Evolutionary conservation across 2,113 vertebrate species (phyloP).

Genomic region (Pavo muticus): DNA sequence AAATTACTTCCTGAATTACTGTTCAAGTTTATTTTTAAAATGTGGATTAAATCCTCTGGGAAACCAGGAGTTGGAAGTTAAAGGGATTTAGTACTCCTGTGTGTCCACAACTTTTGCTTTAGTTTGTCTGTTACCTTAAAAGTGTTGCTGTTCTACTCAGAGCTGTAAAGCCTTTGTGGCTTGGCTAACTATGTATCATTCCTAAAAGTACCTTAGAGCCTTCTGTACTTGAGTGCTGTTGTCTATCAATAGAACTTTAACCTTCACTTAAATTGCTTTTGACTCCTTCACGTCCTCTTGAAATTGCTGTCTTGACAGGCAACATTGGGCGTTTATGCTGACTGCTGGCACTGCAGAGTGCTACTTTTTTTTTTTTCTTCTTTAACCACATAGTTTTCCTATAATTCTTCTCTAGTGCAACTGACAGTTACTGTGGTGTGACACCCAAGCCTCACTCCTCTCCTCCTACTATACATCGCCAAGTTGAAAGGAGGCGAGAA

Average conservation of each 20-base stretch:
- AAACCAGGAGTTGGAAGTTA: background rate
- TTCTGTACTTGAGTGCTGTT: background rate
- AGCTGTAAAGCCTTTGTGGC: background rate
- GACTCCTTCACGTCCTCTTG: background rate
- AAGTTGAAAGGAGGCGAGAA: constrained; percentile 84
- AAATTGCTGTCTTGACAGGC: background rate
- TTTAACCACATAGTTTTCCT: background rate
- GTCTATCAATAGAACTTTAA: background rate
- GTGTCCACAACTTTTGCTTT: background rate
- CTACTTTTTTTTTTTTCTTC: background rate
- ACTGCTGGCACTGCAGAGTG: background rate
- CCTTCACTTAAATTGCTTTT: background rate
- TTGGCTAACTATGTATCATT: background rate
- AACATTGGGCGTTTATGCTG: background rate
- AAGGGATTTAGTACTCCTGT: background rate
- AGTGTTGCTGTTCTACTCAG: background rate
- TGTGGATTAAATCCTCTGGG: background rate
- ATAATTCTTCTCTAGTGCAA: constrained; percentile 38
- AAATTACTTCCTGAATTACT: background rate
- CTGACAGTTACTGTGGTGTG: constrained; percentile 32
- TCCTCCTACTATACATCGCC: constrained; percentile 54
- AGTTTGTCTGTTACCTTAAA: background rate
- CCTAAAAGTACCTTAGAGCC: background rate
- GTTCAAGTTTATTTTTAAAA: background rate
- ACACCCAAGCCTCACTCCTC: constrained; percentile 61